Base-by-base conservation (phyloP, 1,140 invertebrate genomes). In the Pentalonia nigronervosa region DNA sequence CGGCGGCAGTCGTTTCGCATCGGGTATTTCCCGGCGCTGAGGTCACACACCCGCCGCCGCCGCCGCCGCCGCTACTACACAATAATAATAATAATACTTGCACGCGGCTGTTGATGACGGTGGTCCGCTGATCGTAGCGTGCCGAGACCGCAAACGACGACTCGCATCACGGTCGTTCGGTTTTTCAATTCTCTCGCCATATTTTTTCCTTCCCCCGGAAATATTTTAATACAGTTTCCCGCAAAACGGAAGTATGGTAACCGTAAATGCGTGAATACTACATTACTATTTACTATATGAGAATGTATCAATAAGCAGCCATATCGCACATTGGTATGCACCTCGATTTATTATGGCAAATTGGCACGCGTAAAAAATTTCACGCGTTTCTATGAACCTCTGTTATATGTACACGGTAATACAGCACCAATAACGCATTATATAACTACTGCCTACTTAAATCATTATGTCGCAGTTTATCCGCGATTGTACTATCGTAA, bases 21-120 rank as follows among this genome's bases (percentile, higher is more conserved):
- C 25, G 91, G 91, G 76, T 89, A 93, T 93, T 93, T 81, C 91
- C 91, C 91, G 36, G 8, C n/a, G 41, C 91, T 93, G 91, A 93
- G 91, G 91, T 93, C 91, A 93, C 91, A 93, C 50, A 93, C 91
- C 91, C 50, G 67, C 67, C 41, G 53, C 45, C 45, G 48, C 34
- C 41, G 25, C 83, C 20, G 25, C 45, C 7, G 23, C 84, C 2
- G 23, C 8, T 2, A 23, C n/a, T 41, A 41, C 41, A 41, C 41
- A 41, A 41, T 41, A 41, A 41, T 41, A 41, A 41, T 36, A 83
- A 83, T 81, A 23, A 36, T 41, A 41, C 8, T 2, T 23, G 41
- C 34, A 41, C 34, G 30, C 60, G 56, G 56, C 56, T 11, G 30
- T 11, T 30, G 60, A 9, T 30, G 23, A 30, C 30, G 56, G 60